Evolutionary conservation across 2,888 invertebrate species (phyloP).

Genomic region (Lutraria lutraria): DNA sequence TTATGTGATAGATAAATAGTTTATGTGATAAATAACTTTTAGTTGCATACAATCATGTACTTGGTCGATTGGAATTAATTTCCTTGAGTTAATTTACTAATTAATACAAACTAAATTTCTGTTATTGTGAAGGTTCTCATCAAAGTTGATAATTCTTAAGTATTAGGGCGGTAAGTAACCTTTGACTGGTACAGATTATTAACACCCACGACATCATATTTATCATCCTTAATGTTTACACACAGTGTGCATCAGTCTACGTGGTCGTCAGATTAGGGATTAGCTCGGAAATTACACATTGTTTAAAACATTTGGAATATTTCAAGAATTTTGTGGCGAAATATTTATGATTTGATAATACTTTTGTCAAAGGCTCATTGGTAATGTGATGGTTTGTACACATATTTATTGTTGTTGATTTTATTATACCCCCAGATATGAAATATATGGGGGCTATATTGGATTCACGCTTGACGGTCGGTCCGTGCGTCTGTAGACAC

Average conservation of each 20-base stretch:
- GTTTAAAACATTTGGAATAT: neutral
- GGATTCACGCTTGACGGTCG: too few relatives aligned
- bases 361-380: neutral
- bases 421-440: too few relatives aligned
- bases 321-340: slow-evolving; percentile 8
- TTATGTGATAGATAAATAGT: too few relatives aligned
- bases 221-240: slow-evolving; percentile 16
- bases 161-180: neutral
- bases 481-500: too few relatives aligned
- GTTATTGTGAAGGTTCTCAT: too few relatives aligned
- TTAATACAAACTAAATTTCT: too few relatives aligned
- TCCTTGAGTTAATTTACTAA: too few relatives aligned
- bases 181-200: neutral
- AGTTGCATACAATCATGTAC: too few relatives aligned
- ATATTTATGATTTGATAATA: neutral
- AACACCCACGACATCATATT: neutral
- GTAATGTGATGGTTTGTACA: neutral
- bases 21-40: too few relatives aligned
- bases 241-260: neutral
- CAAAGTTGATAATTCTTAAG: neutral
- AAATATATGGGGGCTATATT: too few relatives aligned
- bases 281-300: neutral
- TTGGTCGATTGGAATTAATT: too few relatives aligned
- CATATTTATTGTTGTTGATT: neutral
- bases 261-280: neutral